Percentiles rank a stretch among this genome's conserved stretches.
Conservation (phyloP, 2,888 invertebrate genomes). For the Trichogramma evanescens region DNA sequence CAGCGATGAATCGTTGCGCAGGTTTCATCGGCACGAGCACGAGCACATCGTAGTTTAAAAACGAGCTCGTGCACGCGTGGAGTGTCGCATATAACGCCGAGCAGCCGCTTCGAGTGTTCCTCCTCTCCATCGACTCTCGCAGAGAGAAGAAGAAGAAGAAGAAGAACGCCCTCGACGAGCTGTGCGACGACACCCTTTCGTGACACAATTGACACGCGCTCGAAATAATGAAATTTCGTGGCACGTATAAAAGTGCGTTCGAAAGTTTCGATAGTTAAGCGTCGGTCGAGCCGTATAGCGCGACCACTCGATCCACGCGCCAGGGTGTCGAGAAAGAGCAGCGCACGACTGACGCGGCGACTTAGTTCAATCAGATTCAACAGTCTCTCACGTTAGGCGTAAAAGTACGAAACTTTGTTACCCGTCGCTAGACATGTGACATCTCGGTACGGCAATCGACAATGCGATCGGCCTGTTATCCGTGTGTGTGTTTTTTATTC, state of each 20-base stretch:
- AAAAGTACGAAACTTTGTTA: neutral
- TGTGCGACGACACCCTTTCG: neutral
- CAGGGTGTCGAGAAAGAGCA: no score
- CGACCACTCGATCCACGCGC: no score
- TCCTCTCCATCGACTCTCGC: no score
- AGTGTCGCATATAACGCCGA: neutral
- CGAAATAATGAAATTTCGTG: no score
- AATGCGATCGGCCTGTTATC: neutral
- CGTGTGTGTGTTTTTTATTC: conserved; percentile 2
- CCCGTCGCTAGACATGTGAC: neutral
- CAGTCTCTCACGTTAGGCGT: neutral
- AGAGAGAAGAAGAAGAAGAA: no score
- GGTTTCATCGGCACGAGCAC: neutral
- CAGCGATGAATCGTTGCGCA: no score
- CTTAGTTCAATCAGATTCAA: neutral
- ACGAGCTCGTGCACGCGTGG: neutral
- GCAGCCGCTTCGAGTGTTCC: neutral
- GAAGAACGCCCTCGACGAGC: neutral
- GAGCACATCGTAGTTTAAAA: neutral
- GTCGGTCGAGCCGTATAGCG: no score
- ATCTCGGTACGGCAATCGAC: neutral
- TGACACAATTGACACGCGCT: no score
- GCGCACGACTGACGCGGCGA: neutral
- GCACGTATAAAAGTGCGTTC: no score
- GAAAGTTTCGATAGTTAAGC: no score